Base-by-base conservation (phyloP, 2,888 invertebrate genomes). In the Spisula solida region DNA sequence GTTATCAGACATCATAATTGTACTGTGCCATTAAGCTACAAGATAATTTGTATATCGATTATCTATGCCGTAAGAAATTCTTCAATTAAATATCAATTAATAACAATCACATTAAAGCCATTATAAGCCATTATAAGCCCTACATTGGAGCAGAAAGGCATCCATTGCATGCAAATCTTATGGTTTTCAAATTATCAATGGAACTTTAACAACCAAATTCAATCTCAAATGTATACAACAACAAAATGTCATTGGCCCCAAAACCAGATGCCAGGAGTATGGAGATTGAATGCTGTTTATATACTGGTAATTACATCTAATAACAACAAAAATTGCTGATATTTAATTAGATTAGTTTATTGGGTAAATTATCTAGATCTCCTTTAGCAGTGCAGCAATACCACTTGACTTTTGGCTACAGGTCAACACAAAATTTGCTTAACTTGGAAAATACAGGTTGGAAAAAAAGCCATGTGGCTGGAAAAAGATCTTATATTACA, bases 51-150 rank as follows among this genome's bases (percentile, higher is more conserved):
- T 25, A 10, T 8, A 66, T n/a, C 10, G 56, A n/a, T 29, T 75
- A 25, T 75, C 5, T 75, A 75, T 25, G 70, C 14, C 31, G 25
- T 75, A 34, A 75, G 29, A 34, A 70, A 70, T 70, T 70, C 70
- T 31, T 70, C 29, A 70, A 75, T 75, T 75, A 75, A 75, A 31
- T 75, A 34, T 75, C 8, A 75, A 75, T 75, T 75, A 34, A 34
- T 31, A 75, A 8, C 60, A 66, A 66, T 66, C 60, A 66, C 2
- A 4, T 10, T 66, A 66, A 66, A 66, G 41, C 60, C 25, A 66
- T 51, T 25, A 66, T n/a, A 41, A 66, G 60, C n/a, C n/a, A n/a
- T n/a, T n/a, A n/a, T n/a, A n/a, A n/a, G n/a, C n/a, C n/a, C 25
- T 41, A 66, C 60, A 66, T 25, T 25, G 60, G n/a, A 6, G 20